Evolutionary conservation across 2,888 invertebrate species (phyloP).

Genomic region (Drosophila incognita): DNA sequence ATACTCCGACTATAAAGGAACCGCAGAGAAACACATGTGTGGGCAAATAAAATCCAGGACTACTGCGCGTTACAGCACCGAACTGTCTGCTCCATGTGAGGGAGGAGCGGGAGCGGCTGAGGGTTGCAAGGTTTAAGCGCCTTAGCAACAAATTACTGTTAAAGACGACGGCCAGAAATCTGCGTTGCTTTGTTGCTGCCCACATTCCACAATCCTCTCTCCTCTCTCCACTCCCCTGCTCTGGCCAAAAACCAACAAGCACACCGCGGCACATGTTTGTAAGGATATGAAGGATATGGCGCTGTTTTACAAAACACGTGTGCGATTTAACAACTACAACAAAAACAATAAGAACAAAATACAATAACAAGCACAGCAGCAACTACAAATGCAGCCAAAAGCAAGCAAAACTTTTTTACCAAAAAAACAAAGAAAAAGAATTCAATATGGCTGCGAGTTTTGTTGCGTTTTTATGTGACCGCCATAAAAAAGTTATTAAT

Average conservation of each 20-base stretch:
- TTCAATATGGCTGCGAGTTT: constrained; percentile 65
- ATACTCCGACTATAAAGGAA: constrained; percentile 63
- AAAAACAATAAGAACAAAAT: constrained; percentile 29
- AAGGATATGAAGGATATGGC: constrained; percentile 71
- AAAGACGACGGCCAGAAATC: constrained; percentile 64
- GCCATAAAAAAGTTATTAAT: constrained; percentile 78
- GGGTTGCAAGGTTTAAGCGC: constrained; percentile 52
- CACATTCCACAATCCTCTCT: neutral
- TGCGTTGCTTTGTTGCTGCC: constrained; percentile 42
- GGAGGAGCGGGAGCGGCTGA: neutral
- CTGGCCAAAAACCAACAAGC: constrained; percentile 12
- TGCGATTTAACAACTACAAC: constrained; percentile 78
- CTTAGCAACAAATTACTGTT: constrained; percentile 76
- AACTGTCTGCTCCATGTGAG: neutral
- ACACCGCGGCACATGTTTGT: constrained; percentile 58
- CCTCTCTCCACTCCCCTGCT: neutral
- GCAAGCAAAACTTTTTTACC: constrained; percentile 24
- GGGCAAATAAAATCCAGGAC: constrained; percentile 62
- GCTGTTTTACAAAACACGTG: constrained; percentile 75
- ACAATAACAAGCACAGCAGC: constrained; percentile 12
- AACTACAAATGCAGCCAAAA: constrained; percentile 51
- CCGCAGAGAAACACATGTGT: constrained; percentile 55
- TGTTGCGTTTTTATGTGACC: constrained; percentile 75
- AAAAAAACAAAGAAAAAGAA: constrained; percentile 13
- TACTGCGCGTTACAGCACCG: constrained; percentile 20